These are phyloP conservation scores for Pocillopora verrucosa DNA, from an alignment of 64 coral and sea anemone genomes.

Conservation along the genomic window DNA sequence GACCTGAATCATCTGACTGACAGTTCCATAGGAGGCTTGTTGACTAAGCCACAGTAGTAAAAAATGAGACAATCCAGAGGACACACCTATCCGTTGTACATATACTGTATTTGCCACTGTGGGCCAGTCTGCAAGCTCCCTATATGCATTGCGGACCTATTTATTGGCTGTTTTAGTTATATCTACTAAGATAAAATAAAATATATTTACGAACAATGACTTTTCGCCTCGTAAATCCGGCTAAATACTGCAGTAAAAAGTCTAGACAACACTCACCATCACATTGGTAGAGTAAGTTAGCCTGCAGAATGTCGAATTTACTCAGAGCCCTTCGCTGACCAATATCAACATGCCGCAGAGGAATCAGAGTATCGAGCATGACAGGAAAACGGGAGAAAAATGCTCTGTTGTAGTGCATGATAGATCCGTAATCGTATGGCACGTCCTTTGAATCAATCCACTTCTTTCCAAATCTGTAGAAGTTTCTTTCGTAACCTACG, in stretches of 20 bases:
- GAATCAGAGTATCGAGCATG: slow-evolving; percentile 55
- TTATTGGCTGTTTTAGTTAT: neutral
- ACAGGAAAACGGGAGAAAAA: slow-evolving; percentile 80
- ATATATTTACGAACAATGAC: too few species aligned
- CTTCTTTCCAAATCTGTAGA: slow-evolving; percentile 75
- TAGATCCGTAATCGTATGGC: slow-evolving; percentile 90
- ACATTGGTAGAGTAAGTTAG: slow-evolving; percentile 87
- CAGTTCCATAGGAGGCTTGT: too few species aligned
- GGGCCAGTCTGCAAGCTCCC: too few species aligned
- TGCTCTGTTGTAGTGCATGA: slow-evolving; percentile 86
- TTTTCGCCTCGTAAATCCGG: too few species aligned
- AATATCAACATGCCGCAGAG: slow-evolving; percentile 24
- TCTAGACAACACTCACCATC: slow-evolving; percentile 44
- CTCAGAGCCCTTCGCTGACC: slow-evolving; percentile 85
- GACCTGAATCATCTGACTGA: too few species aligned
- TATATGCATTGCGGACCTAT: neutral
- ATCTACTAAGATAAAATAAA: too few species aligned
- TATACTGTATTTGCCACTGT: too few species aligned
- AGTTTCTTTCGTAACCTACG: slow-evolving; percentile 82
- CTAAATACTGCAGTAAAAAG: too few species aligned
- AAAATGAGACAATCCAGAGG: neutral
- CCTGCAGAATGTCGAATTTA: slow-evolving; percentile 79
- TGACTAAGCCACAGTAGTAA: too few species aligned
- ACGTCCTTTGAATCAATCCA: slow-evolving; percentile 91
- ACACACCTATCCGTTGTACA: too few species aligned